Base-by-base conservation (phyloP, 1,140 invertebrate species). In the Ruditapes philippinarum region DNA sequence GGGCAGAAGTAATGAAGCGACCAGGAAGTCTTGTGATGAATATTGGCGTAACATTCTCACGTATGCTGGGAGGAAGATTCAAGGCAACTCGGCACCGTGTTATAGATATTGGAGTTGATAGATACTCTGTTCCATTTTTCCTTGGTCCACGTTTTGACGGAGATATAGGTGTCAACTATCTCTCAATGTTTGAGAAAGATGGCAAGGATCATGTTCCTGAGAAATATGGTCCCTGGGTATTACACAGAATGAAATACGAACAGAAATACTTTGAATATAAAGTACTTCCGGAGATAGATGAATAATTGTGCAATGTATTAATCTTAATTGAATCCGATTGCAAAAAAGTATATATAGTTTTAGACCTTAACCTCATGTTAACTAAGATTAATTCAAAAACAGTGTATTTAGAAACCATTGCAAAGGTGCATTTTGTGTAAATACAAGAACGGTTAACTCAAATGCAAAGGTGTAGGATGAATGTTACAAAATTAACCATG, bases 1-100 rank as follows among this genome's bases (percentile, higher is more conserved):
- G 93, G 93, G 49, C 81, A 36, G 89, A 89, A 38, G 91, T 94
- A 14, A 74, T 83, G 14, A 78, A 88, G 12, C 82, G 92, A 19
- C 93, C 93, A 4, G 89, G 88, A 73, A 92, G 91, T 73, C 91
- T 94, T 17, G 91, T 94, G 51, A 93, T 94, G 92, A 94, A 94
- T 68, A 93, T 94, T 28, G 93, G 93, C 0, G 93, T 92, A 60
- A 91, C 91, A 33, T 91, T 94, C 62, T 90, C 92, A 1, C 82
- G 89, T 12, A 93, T 93, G 89, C 92, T 91, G 17, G 89, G 90
- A 11, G 92, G 92, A 0, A 80, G 86, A 25, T 91, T 93, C 36
- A 93, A 92, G 74, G 93, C 93, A 11, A 94, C 93, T 0, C 33
- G 82, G 31, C 93, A 94, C 76, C 83, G 93, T 14, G 93, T 94